A percentile compares a stretch with the other conserved stretches of the same genome.
Evolutionary conservation across 2,113 vertebrate genomes (phyloP).

Genomic region (Clupea harengus): DNA sequence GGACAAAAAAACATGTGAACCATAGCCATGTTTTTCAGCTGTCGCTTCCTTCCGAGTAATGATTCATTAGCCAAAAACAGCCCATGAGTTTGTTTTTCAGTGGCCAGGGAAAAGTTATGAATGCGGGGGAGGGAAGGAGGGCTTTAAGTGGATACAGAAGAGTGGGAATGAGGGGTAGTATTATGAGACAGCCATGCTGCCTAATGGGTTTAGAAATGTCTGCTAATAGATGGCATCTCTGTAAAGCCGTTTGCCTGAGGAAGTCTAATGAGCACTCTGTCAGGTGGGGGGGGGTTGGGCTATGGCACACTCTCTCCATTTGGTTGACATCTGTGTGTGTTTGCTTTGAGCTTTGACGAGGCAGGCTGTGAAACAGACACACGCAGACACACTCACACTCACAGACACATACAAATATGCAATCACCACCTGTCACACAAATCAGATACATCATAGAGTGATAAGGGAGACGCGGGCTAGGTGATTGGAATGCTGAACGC

Average conservation of each 20-base stretch:
- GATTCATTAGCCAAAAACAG: not conserved
- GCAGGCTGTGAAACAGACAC: not conserved
- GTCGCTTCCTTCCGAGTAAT: not conserved
- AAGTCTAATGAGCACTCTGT: conserved; percentile 19
- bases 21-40: not conserved
- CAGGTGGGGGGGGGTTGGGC: not conserved
- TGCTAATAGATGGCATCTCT: conserved; percentile 36
- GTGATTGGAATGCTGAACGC: not conserved
- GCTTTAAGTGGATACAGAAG: not conserved
- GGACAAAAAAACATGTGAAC: not conserved
- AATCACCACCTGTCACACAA: not conserved
- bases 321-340: conserved; percentile 23
- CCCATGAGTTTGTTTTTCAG: not conserved
- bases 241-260: conserved; percentile 32
- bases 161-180: conserved; percentile 25
- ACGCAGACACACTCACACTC: not conserved
- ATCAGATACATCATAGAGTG: not conserved
- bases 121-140: not conserved
- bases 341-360: not conserved
- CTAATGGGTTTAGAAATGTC: conserved; percentile 34
- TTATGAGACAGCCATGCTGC: conserved; percentile 24
- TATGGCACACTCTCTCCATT: conserved; percentile 16
- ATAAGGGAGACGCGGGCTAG: not conserved
- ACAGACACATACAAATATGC: not conserved
- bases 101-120: not conserved